Evolutionary conservation across 1,140 invertebrate genomes (phyloP).

Genomic region (Diprion similis): DNA sequence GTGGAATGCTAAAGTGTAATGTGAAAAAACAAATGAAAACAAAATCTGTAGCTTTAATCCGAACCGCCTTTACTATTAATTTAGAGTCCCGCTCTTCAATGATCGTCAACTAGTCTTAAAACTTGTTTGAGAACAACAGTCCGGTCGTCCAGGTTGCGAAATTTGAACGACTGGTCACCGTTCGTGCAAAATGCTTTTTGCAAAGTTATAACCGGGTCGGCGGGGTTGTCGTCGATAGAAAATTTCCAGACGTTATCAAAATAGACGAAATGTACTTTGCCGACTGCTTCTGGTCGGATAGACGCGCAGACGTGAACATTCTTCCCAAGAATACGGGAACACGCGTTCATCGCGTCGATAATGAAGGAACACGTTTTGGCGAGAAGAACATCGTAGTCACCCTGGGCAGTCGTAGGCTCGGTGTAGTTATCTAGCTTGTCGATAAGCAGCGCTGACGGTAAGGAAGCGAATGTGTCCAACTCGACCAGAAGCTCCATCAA

Average conservation of each 20-base stretch:
- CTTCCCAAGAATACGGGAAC: constrained; percentile 35
- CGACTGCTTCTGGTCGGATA: constrained; percentile 7
- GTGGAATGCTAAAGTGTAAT: no score
- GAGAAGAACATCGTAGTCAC: constrained; percentile 33
- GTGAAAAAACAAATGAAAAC: no score
- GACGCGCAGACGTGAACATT: constrained; percentile 29
- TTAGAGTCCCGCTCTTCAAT: no score
- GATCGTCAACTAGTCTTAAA: background rate
- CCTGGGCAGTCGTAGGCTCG: constrained; percentile 24
- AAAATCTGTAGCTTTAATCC: no score
- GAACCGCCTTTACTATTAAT: no score
- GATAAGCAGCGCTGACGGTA: constrained; percentile 48
- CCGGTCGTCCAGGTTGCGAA: constrained; percentile 36
- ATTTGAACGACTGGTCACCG: constrained; percentile 35
- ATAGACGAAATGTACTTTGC: constrained; percentile 36
- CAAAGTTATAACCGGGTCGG: constrained; percentile 20
- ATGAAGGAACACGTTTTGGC: constrained; percentile 43
- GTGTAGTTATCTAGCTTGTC: constrained; percentile 51
- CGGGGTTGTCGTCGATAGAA: constrained; percentile 22
- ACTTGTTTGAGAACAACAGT: constrained; percentile 39
- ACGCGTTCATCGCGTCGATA: constrained; percentile 43
- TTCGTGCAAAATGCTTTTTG: constrained; percentile 1
- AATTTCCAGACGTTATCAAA: constrained; percentile 45
- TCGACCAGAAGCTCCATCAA: constrained; percentile 41
- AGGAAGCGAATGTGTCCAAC: constrained; percentile 40